Evolutionary conservation across 2,113 vertebrate species (phyloP).

Genomic region (Oreochromis spilurus): DNA sequence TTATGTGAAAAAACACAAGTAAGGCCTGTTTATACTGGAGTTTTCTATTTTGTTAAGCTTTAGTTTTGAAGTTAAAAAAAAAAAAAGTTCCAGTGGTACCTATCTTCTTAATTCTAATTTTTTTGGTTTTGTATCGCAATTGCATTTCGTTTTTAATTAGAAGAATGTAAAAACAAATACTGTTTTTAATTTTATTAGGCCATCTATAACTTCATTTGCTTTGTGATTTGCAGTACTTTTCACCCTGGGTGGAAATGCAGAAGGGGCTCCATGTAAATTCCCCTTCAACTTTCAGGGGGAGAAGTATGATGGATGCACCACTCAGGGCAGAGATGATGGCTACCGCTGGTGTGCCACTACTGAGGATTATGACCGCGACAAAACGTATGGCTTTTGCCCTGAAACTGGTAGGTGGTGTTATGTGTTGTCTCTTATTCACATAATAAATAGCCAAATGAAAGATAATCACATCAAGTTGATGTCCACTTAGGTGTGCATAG

Average conservation of each 20-base stretch:
- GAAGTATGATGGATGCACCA: conserved; percentile 86
- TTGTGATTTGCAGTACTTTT: conserved; percentile 79
- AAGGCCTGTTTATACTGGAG: not conserved
- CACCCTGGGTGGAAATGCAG: conserved; percentile 88
- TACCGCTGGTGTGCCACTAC: conserved; percentile 97
- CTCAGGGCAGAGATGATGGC: conserved; percentile 86
- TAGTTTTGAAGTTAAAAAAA: not conserved
- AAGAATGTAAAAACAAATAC: not conserved
- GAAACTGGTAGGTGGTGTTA: conserved; percentile 80
- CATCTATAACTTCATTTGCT: not conserved
- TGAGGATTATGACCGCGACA: conserved; percentile 91
- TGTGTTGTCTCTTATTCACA: not conserved
- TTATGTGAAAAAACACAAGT: conserved; percentile 7
- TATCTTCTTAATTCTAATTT: not conserved
- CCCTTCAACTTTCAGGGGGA: conserved; percentile 91
- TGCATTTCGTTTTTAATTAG: not conserved
- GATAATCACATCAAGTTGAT: not conserved
- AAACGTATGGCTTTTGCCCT: conserved; percentile 91
- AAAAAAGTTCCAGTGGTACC: not conserved
- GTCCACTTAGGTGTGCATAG: not conserved
- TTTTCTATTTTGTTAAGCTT: not conserved
- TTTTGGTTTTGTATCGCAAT: not conserved
- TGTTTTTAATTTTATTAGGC: not conserved
- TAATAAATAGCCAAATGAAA: not conserved
- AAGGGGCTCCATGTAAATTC: conserved; percentile 91